Evolutionary conservation across 2,113 vertebrate species (phyloP).

Genomic region (Podilymbus podiceps): DNA sequence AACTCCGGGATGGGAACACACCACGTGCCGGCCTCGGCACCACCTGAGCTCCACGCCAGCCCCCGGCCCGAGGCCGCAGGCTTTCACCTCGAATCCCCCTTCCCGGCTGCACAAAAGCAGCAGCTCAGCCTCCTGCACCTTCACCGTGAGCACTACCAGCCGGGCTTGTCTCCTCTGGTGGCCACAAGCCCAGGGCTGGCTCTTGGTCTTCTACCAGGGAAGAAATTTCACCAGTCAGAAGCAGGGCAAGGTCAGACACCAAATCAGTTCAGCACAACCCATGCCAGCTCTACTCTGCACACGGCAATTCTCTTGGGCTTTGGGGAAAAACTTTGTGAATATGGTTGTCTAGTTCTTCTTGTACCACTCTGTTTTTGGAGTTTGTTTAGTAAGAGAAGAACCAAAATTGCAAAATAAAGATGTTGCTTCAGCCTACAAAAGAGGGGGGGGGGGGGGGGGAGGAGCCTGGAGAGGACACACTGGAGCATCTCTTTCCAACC

Average conservation of each 20-base stretch:
- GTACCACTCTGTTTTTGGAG: background rate
- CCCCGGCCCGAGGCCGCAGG: background rate
- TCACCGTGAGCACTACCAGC: rapidly evolving
- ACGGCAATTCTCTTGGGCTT: background rate
- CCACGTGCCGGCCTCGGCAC: background rate
- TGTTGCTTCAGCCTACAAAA: background rate
- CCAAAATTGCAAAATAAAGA: background rate
- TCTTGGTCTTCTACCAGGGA: background rate
- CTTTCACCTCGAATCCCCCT: background rate
- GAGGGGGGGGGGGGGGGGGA: too few relatives aligned
- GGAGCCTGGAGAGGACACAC: background rate
- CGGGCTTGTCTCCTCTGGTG: rapidly evolving
- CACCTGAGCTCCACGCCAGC: background rate
- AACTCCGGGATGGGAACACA: rapidly evolving
- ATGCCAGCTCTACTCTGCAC: too few relatives aligned
- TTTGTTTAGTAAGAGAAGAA: background rate
- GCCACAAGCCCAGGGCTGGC: background rate
- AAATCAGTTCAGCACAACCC: background rate
- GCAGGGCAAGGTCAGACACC: background rate
- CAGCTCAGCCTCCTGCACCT: background rate
- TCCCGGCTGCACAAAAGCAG: background rate
- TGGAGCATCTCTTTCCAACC: background rate
- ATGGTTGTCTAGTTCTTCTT: background rate
- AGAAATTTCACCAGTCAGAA: background rate
- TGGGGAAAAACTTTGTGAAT: background rate